Base-by-base conservation (phyloP, 1,140 invertebrate species). In the Cyphomyrmex costatus region DNA sequence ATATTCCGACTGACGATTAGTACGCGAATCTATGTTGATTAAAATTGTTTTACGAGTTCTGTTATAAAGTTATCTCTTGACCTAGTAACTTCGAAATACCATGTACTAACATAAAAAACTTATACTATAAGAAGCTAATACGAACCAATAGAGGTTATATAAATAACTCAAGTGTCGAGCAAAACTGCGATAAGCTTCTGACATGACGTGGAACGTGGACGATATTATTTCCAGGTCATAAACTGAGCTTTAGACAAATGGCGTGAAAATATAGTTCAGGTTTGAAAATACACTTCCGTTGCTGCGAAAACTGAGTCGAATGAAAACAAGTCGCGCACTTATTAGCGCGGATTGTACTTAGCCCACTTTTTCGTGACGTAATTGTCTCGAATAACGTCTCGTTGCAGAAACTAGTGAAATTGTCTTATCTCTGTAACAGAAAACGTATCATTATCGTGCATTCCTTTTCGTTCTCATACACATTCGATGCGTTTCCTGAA, bases 171-270 rank as follows among this genome's bases (percentile, higher is more conserved):
- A 42, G 21, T 36, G 12, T 61, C 16, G 36, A 65, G 60, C 27
- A 6, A 14, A 65, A 63, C 58, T 42, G 36, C 36, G 33, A 77
- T 74, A 77, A 63, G 21, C 56, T 10, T 27, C 8, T 42, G 21
- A 21, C 33, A 60, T 33, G 21, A 77, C 51, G 24, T 42, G 27
- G 60, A 77, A 10, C 36, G 0, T 42, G 8, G 2, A 42, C 30
- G 21, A 19, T 56, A 65, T 78, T 68, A 79, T 36, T 51, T 68
- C 27, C 42, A 33, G 42, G 27, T 36, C 60, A 30, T 60, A 42
- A 76, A 76, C n/a, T 60, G 53, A 60, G 16, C 33, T 71, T 68
- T 53, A 79, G 27, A 66, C 14, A 79, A 78, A 78, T 30, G 42
- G 33, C 30, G n/a, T 19, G n/a, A 53, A 53, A 68, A 79, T 79